Evolutionary conservation across 2,888 invertebrate species (phyloP).

Genomic region (Phlogophora meticulosa): DNA sequence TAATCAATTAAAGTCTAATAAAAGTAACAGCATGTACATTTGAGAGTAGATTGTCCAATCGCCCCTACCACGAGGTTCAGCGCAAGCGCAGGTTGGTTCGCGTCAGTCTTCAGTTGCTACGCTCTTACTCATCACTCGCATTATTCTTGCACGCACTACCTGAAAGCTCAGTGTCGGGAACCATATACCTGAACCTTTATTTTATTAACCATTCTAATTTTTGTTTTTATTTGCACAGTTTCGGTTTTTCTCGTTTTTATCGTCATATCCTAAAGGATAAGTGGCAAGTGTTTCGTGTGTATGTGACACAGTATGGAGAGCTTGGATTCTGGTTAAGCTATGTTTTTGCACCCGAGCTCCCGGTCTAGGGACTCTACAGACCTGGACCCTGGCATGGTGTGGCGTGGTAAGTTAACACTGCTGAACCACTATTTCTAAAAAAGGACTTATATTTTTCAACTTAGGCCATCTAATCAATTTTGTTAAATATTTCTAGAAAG

Average conservation of each 20-base stretch:
- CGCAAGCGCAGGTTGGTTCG: conserved; percentile 51
- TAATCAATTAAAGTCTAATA: conserved; percentile 32
- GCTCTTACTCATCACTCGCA: conserved; percentile 76
- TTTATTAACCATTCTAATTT: background rate
- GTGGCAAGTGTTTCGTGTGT: conserved; percentile 77
- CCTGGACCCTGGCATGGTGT: conserved; percentile 86
- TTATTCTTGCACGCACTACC: conserved; percentile 68
- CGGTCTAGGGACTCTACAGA: conserved; percentile 86
- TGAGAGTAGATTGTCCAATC: conserved; percentile 73
- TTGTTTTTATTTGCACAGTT: conserved; percentile 21
- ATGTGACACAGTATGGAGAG: conserved; percentile 84
- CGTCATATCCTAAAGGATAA: conserved; percentile 59
- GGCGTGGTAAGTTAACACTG: conserved; percentile 84
- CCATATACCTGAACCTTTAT: conserved; percentile 36
- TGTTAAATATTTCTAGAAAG: background rate
- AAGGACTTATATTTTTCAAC: background rate
- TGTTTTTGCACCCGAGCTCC: conserved; percentile 89
- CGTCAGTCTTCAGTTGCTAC: conserved; percentile 60
- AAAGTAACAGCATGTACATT: conserved; percentile 46
- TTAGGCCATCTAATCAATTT: background rate
- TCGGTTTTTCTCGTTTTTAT: conserved; percentile 63
- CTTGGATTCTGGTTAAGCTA: conserved; percentile 88
- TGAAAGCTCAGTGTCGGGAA: conserved; percentile 74
- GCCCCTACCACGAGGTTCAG: conserved; percentile 71
- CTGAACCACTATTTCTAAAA: conserved; percentile 5